phyloP scores from a whole-genome alignment of 2,797 vertebrate genomes.

The Carcharodon carcharias region DNA sequence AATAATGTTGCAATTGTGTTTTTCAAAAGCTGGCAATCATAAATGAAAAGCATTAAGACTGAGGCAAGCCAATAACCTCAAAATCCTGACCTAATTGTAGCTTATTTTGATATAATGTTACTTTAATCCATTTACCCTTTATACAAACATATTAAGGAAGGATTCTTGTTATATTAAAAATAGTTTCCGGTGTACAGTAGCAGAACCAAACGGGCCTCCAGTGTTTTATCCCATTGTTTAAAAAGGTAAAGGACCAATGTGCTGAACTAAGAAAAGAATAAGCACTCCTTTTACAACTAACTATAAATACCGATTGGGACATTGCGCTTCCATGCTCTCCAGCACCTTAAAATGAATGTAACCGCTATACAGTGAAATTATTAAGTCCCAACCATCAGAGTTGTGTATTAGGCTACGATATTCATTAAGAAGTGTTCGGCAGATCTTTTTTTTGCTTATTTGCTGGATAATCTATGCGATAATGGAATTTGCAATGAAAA shows the following conservation, averaged over 20 bases:
- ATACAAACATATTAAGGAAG: background rate
- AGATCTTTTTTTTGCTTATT: background rate
- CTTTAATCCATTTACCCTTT: background rate
- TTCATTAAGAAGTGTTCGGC: background rate
- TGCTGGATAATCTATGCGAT: background rate
- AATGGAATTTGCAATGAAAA: background rate
- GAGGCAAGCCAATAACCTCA: background rate
- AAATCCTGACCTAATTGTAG: background rate
- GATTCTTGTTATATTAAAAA: background rate
- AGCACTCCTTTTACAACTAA: background rate
- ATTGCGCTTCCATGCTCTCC: background rate
- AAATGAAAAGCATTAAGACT: background rate
- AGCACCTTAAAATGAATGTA: background rate
- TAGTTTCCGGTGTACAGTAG: background rate
- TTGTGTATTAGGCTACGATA: background rate
- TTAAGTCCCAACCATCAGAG: background rate
- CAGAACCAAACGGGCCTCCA: background rate
- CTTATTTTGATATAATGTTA: background rate
- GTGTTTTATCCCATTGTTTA: background rate
- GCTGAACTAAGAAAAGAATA: no score
- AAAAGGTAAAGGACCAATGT: background rate
- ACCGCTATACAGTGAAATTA: background rate
- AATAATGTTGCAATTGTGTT: background rate
- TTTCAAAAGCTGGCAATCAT: background rate
- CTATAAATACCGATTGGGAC: background rate